These are phyloP conservation scores for Serrognathus titanus DNA, from an alignment of 2,888 invertebrate genomes.

Conservation along the genomic window DNA sequence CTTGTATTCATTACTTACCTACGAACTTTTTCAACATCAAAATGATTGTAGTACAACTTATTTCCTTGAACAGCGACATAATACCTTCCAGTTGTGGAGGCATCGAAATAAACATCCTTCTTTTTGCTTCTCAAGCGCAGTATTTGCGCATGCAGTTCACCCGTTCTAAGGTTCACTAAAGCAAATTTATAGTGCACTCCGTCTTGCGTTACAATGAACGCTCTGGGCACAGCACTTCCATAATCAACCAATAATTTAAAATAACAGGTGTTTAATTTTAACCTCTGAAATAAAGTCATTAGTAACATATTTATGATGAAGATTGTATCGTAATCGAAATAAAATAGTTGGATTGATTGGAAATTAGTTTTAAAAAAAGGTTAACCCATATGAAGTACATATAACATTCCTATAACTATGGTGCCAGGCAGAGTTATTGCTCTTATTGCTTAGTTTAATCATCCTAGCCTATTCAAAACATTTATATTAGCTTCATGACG, in stretches of 20 bases:
- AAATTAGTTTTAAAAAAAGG: too few relatives aligned
- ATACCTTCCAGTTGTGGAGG: conserved; percentile 27
- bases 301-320: too few relatives aligned
- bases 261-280: not conserved
- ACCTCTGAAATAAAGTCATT: not conserved
- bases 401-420: too few relatives aligned
- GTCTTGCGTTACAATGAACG: not conserved
- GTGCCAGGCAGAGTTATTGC: too few relatives aligned
- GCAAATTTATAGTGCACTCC: conserved; percentile 2
- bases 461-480: too few relatives aligned
- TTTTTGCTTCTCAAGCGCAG: not conserved
- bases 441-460: too few relatives aligned
- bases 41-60: conserved; percentile 25
- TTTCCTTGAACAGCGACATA: conserved; percentile 32
- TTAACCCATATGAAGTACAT: too few relatives aligned
- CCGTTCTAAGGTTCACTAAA: conserved; percentile 12
- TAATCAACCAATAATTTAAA: conserved; percentile 4
- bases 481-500: too few relatives aligned
- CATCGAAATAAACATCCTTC: conserved; percentile 23
- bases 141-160: conserved; percentile 2
- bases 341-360: too few relatives aligned
- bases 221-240: not conserved
- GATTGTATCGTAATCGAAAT: too few relatives aligned
- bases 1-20: not conserved
- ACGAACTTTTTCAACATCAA: conserved; percentile 3